phyloP scores from a whole-genome alignment of 2,113 vertebrate genomes.

The Muntiacus muntjak region DNA sequence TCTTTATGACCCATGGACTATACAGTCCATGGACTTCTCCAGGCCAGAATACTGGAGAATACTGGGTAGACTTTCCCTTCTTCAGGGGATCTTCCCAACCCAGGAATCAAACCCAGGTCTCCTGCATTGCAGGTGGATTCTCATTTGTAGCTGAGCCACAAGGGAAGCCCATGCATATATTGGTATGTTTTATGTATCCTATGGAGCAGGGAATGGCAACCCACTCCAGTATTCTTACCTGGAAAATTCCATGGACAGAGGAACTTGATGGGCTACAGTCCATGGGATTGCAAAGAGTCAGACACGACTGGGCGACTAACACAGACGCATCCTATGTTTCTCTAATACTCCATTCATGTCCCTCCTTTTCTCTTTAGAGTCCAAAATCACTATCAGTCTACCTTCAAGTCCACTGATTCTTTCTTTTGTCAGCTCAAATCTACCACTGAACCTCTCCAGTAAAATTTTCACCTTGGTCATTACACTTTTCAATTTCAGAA shows the following conservation, averaged over 20 bases:
- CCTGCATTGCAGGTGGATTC: background rate
- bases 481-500: background rate
- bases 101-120: background rate
- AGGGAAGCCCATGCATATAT: accelerated
- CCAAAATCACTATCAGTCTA: background rate
- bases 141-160: background rate
- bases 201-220: background rate
- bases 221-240: background rate
- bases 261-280: background rate
- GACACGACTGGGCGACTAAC: background rate
- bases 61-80: background rate
- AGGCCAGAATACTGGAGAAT: background rate
- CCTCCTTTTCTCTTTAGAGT: background rate
- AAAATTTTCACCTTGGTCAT: background rate
- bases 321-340: background rate
- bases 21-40: background rate
- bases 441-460: background rate
- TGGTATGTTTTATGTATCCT: accelerated
- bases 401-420: background rate
- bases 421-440: background rate
- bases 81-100: background rate
- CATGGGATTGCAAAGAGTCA: background rate
- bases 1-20: background rate
- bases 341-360: accelerated
- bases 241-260: background rate